phyloP scores from a whole-genome alignment of 2,888 invertebrate species.

The Patella depressa region DNA sequence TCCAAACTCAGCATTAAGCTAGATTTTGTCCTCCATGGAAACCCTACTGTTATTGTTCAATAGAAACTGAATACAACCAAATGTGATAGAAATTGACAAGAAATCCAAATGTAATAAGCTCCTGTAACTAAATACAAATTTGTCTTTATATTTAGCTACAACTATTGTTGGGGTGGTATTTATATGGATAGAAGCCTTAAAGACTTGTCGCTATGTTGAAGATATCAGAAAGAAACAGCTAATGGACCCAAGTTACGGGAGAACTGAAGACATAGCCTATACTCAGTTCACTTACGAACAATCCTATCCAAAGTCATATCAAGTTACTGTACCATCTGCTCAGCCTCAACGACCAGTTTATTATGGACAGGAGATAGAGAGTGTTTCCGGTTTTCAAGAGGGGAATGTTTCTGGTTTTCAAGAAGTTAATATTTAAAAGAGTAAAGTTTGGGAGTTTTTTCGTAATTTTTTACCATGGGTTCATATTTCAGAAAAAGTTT shows the following conservation, averaged over 20 bases:
- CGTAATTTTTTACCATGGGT: too few species aligned
- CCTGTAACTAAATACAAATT: background rate
- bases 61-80: too few species aligned
- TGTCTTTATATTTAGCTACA: background rate
- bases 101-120: too few species aligned
- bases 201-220: conserved; percentile 24
- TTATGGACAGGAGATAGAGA: background rate
- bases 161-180: conserved; percentile 25
- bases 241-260: background rate
- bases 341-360: background rate
- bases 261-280: background rate
- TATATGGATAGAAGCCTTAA: conserved; percentile 32
- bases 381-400: too few species aligned
- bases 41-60: too few species aligned
- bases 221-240: conserved; percentile 35
- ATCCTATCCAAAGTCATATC: background rate
- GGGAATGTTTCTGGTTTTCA: too few species aligned
- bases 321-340: background rate
- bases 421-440: too few species aligned
- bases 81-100: too few species aligned
- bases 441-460: too few species aligned
- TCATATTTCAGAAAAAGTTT: too few species aligned
- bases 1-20: too few species aligned
- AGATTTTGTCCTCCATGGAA: too few species aligned
- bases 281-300: background rate